Evolutionary conservation across 2,888 invertebrate species (phyloP), one percentile per base, ranked within the genome.

Genomic region (Litoditis marina): DNA sequence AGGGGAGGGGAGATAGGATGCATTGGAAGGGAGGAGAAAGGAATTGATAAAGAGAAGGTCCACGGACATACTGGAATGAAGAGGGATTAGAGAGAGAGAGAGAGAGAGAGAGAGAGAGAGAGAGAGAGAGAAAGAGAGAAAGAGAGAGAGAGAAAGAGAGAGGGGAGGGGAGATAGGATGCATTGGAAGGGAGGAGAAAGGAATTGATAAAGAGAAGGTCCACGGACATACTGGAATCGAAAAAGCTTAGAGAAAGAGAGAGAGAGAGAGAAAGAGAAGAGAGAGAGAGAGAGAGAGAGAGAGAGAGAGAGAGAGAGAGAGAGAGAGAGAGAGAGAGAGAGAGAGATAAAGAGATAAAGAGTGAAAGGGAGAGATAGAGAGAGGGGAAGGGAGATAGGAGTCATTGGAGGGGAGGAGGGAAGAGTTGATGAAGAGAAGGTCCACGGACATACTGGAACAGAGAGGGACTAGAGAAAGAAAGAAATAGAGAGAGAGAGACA

Each of bases 211-310:
- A 44, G 19, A 25, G 25, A 19, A 8, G 19, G 19, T 44, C 25
- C 44, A 44, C 19, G 44, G 25, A 8, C 44, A 44, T 19, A 44
- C 8, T 44, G 44, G 19, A 25, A 44, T 44, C 25, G 44, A 5
- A 36, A n/a, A 42, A 47, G 19, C 31, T 44, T 16, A 49, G 42
- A 62, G 28, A 31, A 19, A 6, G 25, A 51, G 49, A 56, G 51
- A 63, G 46, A 7, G n/a, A 25, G 19, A 8, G 63, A 59, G 25
- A 59, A 16, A 25, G 50, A 57, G n/a, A 6, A 16, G 31, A 56
- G 25, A 34, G 19, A n/a, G 52, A 50, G 51, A 30, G 52, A 30
- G 58, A 30, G 58, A 11, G 58, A 50, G 53, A 16, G 28, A 49
- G 16, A 53, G 19, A 16, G 16, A 27, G 16, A 39, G 44, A 39